These are phyloP conservation scores for Pseudanteris insignis DNA, from an alignment of 2,888 invertebrate genomes.

Conservation along the genomic window DNA sequence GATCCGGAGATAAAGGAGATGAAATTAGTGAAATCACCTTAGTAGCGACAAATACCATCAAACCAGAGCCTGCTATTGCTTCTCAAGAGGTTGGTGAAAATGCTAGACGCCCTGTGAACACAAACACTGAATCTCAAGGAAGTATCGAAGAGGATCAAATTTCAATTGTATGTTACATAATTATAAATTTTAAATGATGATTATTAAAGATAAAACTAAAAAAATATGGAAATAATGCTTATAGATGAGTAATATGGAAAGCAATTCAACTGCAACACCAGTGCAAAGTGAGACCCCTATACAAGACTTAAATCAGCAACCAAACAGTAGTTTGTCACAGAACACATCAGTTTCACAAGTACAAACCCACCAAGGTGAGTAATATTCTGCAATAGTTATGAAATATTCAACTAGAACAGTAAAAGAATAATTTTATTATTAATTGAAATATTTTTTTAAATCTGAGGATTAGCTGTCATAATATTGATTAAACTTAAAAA, in stretches of 20 bases:
- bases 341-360: conserved; percentile 58
- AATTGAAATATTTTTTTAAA: not conserved
- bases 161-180: conserved; percentile 59
- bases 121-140: conserved; percentile 60
- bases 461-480: too few relatives aligned
- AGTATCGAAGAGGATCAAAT: conserved; percentile 63
- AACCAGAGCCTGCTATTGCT: conserved; percentile 59
- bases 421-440: not conserved
- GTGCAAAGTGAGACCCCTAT: conserved; percentile 60
- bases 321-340: conserved; percentile 55
- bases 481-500: too few relatives aligned
- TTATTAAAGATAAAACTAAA: too few relatives aligned
- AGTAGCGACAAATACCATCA: conserved; percentile 61
- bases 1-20: conserved; percentile 57
- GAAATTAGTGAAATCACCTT: conserved; percentile 62
- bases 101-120: conserved; percentile 56
- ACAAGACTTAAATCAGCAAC: conserved; percentile 60
- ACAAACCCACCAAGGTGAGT: conserved; percentile 61
- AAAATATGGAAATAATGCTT: conserved; percentile 10
- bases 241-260: conserved; percentile 64
- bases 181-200: too few relatives aligned
- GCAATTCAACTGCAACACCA: conserved; percentile 57
- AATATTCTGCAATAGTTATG: too few relatives aligned
- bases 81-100: conserved; percentile 55
- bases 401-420: not conserved